Evolutionary conservation across 2,888 invertebrate genomes (phyloP).

Genomic region (Macrosoma leucophasiata): DNA sequence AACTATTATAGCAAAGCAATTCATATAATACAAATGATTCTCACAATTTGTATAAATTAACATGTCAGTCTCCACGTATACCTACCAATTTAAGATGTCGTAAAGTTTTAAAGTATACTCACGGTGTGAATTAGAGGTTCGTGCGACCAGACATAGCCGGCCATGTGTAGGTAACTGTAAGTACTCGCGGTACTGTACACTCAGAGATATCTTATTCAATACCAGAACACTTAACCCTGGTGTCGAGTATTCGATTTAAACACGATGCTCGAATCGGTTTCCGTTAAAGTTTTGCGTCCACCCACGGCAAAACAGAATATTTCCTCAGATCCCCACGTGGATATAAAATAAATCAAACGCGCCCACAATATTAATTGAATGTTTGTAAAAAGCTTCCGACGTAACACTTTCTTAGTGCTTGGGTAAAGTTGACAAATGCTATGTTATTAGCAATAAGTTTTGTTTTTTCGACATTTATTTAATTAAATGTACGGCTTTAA

Average conservation of each 20-base stretch:
- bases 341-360: constrained; percentile 35
- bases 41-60: constrained; percentile 4
- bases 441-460: too few species aligned
- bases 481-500: constrained; percentile 4
- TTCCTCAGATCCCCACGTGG: constrained; percentile 33
- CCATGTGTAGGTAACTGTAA: too few species aligned
- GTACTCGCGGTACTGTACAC: too few species aligned
- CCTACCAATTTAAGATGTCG: too few species aligned
- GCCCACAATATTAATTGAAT: constrained; percentile 21
- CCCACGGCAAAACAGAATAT: constrained; percentile 46
- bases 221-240: constrained; percentile 54
- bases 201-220: constrained; percentile 56
- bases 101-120: too few species aligned
- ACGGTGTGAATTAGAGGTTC: too few species aligned
- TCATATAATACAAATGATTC: too few species aligned
- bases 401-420: constrained; percentile 9
- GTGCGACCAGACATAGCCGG: too few species aligned
- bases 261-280: constrained; percentile 55
- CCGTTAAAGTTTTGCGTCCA: constrained; percentile 54
- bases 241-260: constrained; percentile 53
- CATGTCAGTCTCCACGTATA: constrained; percentile 3
- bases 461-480: too few species aligned
- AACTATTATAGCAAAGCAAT: constrained; percentile 2
- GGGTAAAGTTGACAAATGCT: too few species aligned
- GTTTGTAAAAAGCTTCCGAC: constrained; percentile 17